Evolutionary conservation across 2,113 vertebrate genomes (phyloP).

Genomic region (Macquaria australasica): DNA sequence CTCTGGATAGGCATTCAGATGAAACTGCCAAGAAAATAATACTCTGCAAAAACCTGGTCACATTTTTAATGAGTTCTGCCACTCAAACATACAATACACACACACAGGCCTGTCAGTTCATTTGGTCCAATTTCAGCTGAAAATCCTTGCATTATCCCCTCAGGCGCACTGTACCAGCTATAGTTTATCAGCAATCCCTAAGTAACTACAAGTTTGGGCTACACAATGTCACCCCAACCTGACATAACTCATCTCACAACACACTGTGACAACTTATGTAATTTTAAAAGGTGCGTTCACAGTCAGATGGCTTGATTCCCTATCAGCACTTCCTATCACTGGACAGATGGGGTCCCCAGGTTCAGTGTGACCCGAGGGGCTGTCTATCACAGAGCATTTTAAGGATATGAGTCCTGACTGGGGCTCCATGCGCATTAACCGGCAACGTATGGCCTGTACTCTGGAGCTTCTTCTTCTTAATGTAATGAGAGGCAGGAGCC

Average conservation of each 20-base stretch:
- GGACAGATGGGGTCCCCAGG: constrained; percentile 37
- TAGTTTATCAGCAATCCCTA: constrained; percentile 36
- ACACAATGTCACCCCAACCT: constrained; percentile 43
- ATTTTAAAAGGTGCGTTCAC: constrained; percentile 35
- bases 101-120: constrained; percentile 41
- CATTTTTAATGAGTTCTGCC: constrained; percentile 72
- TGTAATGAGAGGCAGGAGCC: constrained; percentile 77
- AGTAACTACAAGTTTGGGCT: constrained; percentile 50
- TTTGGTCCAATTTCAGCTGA: constrained; percentile 52
- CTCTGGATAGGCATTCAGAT: constrained; percentile 48
- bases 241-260: constrained; percentile 35
- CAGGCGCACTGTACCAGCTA: constrained; percentile 13
- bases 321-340: constrained; percentile 24
- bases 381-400: constrained; percentile 53
- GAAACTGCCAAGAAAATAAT: constrained; percentile 63
- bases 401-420: constrained; percentile 55
- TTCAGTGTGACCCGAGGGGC: constrained; percentile 31
- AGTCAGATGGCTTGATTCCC: constrained; percentile 36
- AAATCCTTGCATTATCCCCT: constrained; percentile 52
- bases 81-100: constrained; percentile 53
- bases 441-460: constrained; percentile 39
- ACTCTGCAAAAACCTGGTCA: constrained; percentile 48
- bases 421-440: constrained; percentile 59
- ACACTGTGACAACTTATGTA: constrained; percentile 17
- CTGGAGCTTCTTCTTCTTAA: constrained; percentile 70